These are phyloP conservation scores for Sebastes jordani DNA, from an alignment of 2,797 vertebrate genomes.

Conservation along the genomic window DNA sequence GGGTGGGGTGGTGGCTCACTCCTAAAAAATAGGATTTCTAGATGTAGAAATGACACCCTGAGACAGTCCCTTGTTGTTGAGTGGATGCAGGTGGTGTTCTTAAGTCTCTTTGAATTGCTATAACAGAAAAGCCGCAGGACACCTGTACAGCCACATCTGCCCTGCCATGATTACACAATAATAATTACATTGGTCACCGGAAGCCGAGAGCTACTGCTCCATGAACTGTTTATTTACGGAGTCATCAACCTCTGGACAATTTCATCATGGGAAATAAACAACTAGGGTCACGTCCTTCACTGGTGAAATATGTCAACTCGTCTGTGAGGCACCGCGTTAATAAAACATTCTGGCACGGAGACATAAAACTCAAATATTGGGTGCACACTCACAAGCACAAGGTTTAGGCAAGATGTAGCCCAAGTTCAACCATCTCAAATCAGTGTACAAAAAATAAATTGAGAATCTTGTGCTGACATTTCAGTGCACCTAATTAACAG, in stretches of 20 bases:
- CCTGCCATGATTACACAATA: conserved; percentile 61
- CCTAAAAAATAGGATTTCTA: neutral
- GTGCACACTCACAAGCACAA: conserved; percentile 36
- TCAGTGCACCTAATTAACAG: conserved; percentile 42
- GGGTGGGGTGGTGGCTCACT: neutral
- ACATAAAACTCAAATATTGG: conserved; percentile 78
- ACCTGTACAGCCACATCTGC: conserved; percentile 33
- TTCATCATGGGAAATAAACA: conserved; percentile 89
- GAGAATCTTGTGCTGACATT: conserved; percentile 33
- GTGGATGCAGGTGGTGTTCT: neutral
- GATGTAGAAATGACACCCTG: neutral
- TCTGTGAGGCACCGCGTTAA: conserved; percentile 66
- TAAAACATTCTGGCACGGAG: conserved; percentile 81
- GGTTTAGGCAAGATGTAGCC: conserved; percentile 40
- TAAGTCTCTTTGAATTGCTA: conserved; percentile 6
- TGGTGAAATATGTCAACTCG: conserved; percentile 84
- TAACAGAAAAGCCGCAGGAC: conserved; percentile 3
- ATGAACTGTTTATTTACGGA: conserved; percentile 88
- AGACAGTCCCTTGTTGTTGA: neutral
- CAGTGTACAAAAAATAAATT: neutral
- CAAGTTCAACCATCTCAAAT: conserved; percentile 17
- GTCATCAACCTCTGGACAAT: conserved; percentile 84
- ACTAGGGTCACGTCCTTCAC: conserved; percentile 89
- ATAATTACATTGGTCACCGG: conserved; percentile 64
- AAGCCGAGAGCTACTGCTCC: conserved; percentile 62